These are phyloP conservation scores for Cryptocephalus primarius DNA, from an alignment of 2,888 invertebrate species.

Conservation along the genomic window DNA sequence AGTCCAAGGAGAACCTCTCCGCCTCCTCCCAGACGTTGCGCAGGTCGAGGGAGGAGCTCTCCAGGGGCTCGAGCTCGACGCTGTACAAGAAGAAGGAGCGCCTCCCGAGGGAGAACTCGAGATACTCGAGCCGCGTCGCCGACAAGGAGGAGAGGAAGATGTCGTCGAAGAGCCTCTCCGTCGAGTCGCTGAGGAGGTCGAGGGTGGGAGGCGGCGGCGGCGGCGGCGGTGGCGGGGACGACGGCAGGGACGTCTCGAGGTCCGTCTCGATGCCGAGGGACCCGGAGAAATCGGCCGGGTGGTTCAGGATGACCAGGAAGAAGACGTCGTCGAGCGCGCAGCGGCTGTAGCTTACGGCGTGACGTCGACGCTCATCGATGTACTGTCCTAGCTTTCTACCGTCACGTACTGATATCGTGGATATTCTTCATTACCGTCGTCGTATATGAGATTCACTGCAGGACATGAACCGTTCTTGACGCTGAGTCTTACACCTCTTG, in stretches of 20 bases:
- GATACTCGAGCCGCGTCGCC: conserved; percentile 19
- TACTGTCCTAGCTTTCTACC: background rate
- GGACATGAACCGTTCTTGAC: background rate
- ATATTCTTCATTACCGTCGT: no score
- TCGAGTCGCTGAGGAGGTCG: conserved; percentile 45
- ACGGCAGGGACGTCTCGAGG: conserved; percentile 43
- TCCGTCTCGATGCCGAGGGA: conserved; percentile 66
- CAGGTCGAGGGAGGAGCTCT: conserved; percentile 27
- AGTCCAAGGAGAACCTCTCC: conserved; percentile 33
- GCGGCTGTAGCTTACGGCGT: conserved; percentile 20
- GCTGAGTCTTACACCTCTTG: no score
- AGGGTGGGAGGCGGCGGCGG: conserved; percentile 29
- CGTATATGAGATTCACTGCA: background rate
- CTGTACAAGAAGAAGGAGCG: conserved; percentile 34
- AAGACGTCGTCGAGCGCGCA: conserved; percentile 31
- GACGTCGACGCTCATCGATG: background rate
- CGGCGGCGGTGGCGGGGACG: conserved; percentile 34
- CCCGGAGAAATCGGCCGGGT: conserved; percentile 59
- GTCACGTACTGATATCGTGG: background rate
- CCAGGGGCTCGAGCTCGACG: conserved; percentile 29
- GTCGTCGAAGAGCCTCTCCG: conserved; percentile 48
- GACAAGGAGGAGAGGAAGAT: conserved; percentile 29
- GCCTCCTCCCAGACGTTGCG: conserved; percentile 19
- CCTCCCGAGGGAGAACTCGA: conserved; percentile 38
- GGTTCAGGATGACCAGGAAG: conserved; percentile 55